These are phyloP conservation scores for Crossaster papposus DNA, from an alignment of 53 echinoderm and acorn worm genomes.

Conservation along the genomic window DNA sequence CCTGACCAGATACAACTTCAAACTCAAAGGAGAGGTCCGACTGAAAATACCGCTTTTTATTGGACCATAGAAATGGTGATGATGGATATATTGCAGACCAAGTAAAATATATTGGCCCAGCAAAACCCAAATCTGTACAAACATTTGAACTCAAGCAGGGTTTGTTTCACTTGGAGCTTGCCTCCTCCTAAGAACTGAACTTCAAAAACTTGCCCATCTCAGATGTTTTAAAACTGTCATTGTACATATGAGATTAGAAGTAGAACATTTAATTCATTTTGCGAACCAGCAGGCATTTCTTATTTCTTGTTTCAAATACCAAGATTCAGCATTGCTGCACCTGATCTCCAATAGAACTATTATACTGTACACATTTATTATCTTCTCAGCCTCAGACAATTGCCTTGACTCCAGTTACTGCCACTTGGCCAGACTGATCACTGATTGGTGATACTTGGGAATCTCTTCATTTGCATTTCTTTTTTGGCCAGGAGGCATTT, in stretches of 20 bases:
- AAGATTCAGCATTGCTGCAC: too few species aligned
- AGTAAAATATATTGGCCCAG: background rate
- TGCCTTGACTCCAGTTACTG: background rate
- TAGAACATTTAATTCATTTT: too few species aligned
- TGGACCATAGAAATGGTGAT: background rate
- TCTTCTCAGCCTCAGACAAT: background rate
- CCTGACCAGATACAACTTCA: background rate
- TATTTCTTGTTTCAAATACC: too few species aligned
- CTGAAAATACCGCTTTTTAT: background rate
- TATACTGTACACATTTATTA: too few species aligned
- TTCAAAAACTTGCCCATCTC: too few species aligned
- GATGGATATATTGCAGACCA: slow-evolving; percentile 21
- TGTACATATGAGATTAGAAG: too few species aligned
- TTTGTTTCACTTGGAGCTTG: background rate
- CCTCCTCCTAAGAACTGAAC: too few species aligned
- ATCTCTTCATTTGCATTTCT: background rate
- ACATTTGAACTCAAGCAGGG: too few species aligned
- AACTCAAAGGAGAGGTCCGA: slow-evolving; percentile 12
- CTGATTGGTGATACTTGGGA: background rate
- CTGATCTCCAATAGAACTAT: too few species aligned
- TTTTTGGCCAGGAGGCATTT: background rate
- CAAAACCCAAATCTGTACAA: background rate
- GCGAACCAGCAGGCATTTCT: too few species aligned
- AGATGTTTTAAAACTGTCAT: too few species aligned
- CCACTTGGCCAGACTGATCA: background rate